Percentiles rank a stretch among this genome's conserved stretches.
Conservation (phyloP, 1,140 invertebrate genomes). For the Hyposmocoma kahamanoa region DNA sequence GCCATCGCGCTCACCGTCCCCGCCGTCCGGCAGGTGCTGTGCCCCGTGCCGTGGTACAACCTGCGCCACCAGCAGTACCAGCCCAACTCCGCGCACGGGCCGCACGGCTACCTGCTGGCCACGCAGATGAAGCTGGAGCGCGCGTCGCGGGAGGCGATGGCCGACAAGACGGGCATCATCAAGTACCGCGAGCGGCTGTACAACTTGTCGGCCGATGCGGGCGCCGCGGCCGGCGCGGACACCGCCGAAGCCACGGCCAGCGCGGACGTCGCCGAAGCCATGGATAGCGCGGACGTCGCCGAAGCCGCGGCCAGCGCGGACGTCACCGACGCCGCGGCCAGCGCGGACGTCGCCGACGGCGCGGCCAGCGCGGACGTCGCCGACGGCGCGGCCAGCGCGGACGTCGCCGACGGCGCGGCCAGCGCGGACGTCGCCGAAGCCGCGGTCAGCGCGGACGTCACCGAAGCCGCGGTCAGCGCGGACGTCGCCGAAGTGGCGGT, state of each 20-base stretch:
- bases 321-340: not conserved
- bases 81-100: slow-evolving; percentile 46
- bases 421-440: slow-evolving; percentile 8
- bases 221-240: no score
- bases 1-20: no score
- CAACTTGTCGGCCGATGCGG: not conserved
- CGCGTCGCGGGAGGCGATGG: slow-evolving; percentile 20
- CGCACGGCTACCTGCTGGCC: slow-evolving; percentile 48
- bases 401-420: not conserved
- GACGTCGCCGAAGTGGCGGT: not conserved
- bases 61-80: slow-evolving; percentile 60
- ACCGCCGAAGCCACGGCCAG: not conserved
- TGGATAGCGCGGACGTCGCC: no score
- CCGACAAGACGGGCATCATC: slow-evolving; percentile 23
- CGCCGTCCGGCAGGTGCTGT: slow-evolving; percentile 33
- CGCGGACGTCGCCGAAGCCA: not conserved
- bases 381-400: no score
- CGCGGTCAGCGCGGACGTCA: not conserved
- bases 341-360: no score
- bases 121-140: slow-evolving; percentile 17
- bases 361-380: not conserved
- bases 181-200: slow-evolving; percentile 14
- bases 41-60: slow-evolving; percentile 51
- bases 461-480: not conserved
- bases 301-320: slow-evolving; percentile 8